Base-by-base conservation (phyloP, 1,140 invertebrate species). In the Apocrypta bakeri region DNA sequence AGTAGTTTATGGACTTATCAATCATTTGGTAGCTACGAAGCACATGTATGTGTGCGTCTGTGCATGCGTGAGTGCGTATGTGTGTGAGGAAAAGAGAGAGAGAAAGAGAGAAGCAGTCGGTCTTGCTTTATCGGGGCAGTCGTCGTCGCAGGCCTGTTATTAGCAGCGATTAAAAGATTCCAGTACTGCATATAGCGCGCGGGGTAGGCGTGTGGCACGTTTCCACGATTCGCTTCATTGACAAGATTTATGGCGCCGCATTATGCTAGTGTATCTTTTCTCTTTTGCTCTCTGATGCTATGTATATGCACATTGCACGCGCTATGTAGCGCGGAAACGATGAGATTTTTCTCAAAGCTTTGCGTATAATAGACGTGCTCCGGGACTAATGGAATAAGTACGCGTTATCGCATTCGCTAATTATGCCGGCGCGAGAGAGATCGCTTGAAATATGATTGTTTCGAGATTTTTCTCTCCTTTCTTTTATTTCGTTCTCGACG, bases 141-240 rank as follows among this genome's bases (percentile, higher is more conserved):
- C 64, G 31, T 61, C 64, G 77, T 77, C 82, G 86, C n/a, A n/a
- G 90, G 86, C 87, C 91, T 91, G 87, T 92, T 91, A 92, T 92
- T 92, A 92, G 88, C 87, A 84, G 88, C 89, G 91, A 92, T 92
- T 91, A 91, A 91, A 91, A 91, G 89, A 92, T 92, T 92, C 90
- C 89, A 87, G 80, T 86, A 87, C 81, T 48, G 63, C 71, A 83
- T 83, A 82, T 83, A 79, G 78, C 27, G 82, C 33, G 33, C 33
- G 33, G 31, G 25, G 73, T 77, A 83, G 85, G 84, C 81, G 81
- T 82, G 85, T 83, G 64, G 75, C 86, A 83, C 83, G 87, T 90
- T 90, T 91, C 88, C 89, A 87, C 88, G 88, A 90, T 90, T 90
- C 87, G 85, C 87, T 89, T 88, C 88, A 90, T 90, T 90, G 89